Evolutionary conservation across 2,888 invertebrate genomes (phyloP).

Genomic region (Melipona beecheii): DNA sequence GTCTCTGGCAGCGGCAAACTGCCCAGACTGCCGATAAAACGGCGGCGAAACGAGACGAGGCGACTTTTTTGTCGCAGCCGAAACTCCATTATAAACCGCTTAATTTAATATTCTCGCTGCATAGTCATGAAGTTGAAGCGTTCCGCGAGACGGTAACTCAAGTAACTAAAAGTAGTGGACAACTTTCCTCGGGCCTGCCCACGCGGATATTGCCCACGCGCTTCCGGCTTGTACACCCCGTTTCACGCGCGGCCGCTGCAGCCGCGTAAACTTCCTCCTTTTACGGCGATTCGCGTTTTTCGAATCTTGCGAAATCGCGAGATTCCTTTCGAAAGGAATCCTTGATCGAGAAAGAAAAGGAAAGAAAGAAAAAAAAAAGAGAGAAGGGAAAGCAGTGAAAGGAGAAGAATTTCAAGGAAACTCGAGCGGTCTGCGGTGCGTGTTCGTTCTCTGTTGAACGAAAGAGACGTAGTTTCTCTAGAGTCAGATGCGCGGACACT

Average conservation of each 20-base stretch:
- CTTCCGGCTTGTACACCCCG: slow-evolving; percentile 52
- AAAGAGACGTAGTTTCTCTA: slow-evolving; percentile 23
- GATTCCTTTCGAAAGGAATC: not conserved
- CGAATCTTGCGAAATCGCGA: not conserved
- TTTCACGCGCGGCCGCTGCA: slow-evolving; percentile 23
- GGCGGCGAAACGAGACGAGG: slow-evolving; percentile 8
- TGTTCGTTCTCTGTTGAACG: not conserved
- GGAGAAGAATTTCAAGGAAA: not conserved
- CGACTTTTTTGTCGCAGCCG: slow-evolving; percentile 40
- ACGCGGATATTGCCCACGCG: slow-evolving; percentile 62
- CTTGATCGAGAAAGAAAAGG: not conserved
- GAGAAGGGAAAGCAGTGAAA: not conserved
- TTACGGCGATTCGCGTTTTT: not conserved
- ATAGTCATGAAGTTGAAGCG: slow-evolving; percentile 64
- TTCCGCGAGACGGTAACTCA: slow-evolving; percentile 58
- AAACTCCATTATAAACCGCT: slow-evolving; percentile 62
- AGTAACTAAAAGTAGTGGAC: slow-evolving; percentile 58
- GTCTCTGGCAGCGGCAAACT: not conserved
- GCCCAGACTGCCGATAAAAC: slow-evolving; percentile 29
- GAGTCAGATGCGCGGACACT: slow-evolving; percentile 6
- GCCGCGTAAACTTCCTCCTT: not conserved
- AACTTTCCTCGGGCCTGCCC: slow-evolving; percentile 64
- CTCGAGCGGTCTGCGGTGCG: not conserved
- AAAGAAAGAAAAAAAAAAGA: not conserved
- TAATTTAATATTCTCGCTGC: slow-evolving; percentile 65